Evolutionary conservation across 2,113 vertebrate genomes (phyloP).

Genomic region (Camelus bactrianus): DNA sequence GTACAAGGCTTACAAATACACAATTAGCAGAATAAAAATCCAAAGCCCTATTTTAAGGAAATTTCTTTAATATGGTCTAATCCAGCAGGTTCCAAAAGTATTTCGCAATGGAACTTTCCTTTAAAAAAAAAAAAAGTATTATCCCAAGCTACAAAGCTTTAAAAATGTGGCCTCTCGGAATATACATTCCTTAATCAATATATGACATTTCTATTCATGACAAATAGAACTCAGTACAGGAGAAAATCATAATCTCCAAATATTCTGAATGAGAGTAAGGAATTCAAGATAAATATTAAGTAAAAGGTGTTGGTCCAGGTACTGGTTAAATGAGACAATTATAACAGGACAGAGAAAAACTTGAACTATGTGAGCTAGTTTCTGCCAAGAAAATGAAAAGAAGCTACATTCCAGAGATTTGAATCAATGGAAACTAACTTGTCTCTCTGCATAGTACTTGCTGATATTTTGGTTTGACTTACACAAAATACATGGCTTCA

Average conservation of each 20-base stretch:
- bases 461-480: constrained; percentile 64
- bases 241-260: constrained; percentile 57
- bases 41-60: constrained; percentile 7
- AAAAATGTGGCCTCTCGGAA: neutral
- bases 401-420: constrained; percentile 82
- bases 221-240: constrained; percentile 32
- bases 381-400: constrained; percentile 80
- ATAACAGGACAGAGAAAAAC: constrained; percentile 71
- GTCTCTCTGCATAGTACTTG: constrained; percentile 69
- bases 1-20: neutral
- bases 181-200: constrained; percentile 38
- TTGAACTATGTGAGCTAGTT: constrained; percentile 58
- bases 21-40: neutral
- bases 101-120: constrained; percentile 8
- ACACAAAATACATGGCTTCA: constrained; percentile 62
- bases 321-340: constrained; percentile 66
- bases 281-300: constrained; percentile 65
- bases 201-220: constrained; percentile 31
- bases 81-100: constrained; percentile 29
- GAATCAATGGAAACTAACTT: constrained; percentile 74
- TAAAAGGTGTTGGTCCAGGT: constrained; percentile 61
- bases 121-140: neutral
- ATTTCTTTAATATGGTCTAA: constrained; percentile 33
- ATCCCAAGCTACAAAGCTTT: constrained; percentile 35
- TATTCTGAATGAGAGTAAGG: constrained; percentile 62